Evolutionary conservation across 2,113 vertebrate species (phyloP), one percentile per base, ranked within the genome.

Genomic region (Narcine bancroftii): DNA sequence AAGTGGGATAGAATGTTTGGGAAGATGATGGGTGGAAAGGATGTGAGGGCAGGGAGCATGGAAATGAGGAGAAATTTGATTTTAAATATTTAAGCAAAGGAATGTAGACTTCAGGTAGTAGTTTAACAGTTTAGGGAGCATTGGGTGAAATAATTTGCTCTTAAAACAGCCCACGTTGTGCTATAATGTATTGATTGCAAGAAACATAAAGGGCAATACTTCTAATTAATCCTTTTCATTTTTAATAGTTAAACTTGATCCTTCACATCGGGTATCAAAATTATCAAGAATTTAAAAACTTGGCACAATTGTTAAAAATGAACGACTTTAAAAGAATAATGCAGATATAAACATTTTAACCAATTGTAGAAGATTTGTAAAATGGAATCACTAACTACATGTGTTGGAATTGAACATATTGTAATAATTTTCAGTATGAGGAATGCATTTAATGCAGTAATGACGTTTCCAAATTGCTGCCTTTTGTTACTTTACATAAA

Each of bases 321-420:
- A 97, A 97, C 97, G 96, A 98, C 97, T 99, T 98, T 97, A 97
- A 98, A 97, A 97, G 97, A 98, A 98, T 97, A 97, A 97, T 97
- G 97, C 97, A 98, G 97, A 99, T 99, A 98, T 98, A 98, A 99
- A 99, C 98, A 98, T 99, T 99, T 99, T 98, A 99, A 99, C 97
- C 97, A 99, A 99, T 99, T 99, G 99, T 97, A 96, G 95, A 97
- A 97, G 97, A 98, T 97, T 98, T 98, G 97, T 97, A 97, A 98
- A 99, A 99, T 99, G 98, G 98, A 99, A 99, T 99, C 97, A 95
- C 97, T 97, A 97, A 99, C 98, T 97, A 96, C 98, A 99, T 98
- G 99, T 99, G 98, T 98, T 97, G 99, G 98, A 98, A 98, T 97
- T 98, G 98, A 98, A 98, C 97, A 97, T 98, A 96, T 96, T 97